phyloP scores from a whole-genome alignment of 2,888 invertebrate genomes.

The Himalopsyche japonica region DNA sequence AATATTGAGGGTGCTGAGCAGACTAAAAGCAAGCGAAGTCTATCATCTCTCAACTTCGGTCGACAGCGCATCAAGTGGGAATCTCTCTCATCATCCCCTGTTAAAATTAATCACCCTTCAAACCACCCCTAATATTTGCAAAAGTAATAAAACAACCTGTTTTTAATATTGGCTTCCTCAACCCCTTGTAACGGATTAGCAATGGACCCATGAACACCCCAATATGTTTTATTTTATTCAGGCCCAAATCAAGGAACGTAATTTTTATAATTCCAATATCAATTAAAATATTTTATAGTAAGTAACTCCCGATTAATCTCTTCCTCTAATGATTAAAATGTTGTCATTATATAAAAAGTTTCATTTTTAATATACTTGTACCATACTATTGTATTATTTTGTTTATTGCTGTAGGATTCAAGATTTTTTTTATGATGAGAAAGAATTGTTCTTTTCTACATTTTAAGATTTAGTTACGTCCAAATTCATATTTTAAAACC shows the following conservation, averaged over 20 bases:
- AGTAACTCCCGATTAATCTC: too few relatives aligned
- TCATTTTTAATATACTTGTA: too few relatives aligned
- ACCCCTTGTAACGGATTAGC: slow-evolving; percentile 40
- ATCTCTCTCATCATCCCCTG: slow-evolving; percentile 13
- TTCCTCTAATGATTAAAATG: too few relatives aligned
- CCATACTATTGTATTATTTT: too few relatives aligned
- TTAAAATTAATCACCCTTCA: slow-evolving; percentile 39
- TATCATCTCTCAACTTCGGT: slow-evolving; percentile 4
- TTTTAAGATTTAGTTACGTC: too few relatives aligned
- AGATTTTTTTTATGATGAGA: too few relatives aligned
- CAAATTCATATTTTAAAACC: too few relatives aligned
- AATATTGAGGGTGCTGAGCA: not conserved
- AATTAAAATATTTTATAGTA: too few relatives aligned
- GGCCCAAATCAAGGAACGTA: not conserved
- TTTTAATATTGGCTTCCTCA: slow-evolving; percentile 41
- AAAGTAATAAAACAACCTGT: slow-evolving; percentile 42
- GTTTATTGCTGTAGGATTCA: too few relatives aligned
- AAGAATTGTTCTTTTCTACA: too few relatives aligned
- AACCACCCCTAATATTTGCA: slow-evolving; percentile 40
- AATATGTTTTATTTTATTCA: slow-evolving; percentile 27
- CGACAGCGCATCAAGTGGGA: not conserved
- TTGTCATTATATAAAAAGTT: too few relatives aligned
- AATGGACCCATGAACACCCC: slow-evolving; percentile 37
- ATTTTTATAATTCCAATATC: not conserved
- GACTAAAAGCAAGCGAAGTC: not conserved